Base-by-base conservation (phyloP, 2,888 invertebrate genomes). In the Troides oblongomaculatus region DNA sequence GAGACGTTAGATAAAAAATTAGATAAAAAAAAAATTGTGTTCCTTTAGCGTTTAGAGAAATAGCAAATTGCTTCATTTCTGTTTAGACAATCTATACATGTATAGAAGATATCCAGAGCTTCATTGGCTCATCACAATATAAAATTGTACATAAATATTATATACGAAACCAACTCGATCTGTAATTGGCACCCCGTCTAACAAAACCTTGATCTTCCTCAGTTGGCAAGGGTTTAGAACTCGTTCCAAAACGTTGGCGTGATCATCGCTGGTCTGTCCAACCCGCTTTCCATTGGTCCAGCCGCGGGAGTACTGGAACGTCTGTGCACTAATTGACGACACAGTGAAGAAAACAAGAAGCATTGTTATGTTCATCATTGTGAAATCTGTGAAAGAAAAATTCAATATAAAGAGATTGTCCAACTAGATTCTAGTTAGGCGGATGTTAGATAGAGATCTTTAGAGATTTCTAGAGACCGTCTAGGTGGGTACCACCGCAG, bases 291-390 rank as follows among this genome's bases (percentile, higher is more conserved):
- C 96, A 79, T 95, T 96, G 72, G 95, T 96, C 96, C 96, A 96
- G 7, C 96, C 96, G 0, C 95, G 89, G 58, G 96, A 96, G 84
- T 96, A 96, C 79, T 96, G 96, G 88, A 96, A 96, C 8, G 95
- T 96, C 86, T 96, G 96, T 0, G 94, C 94, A 0, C 92, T 81
- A 62, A 91, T 92, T 6, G 89, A 83, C 0, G 90, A 84, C 59
- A 93, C 75, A 23, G 92, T 83, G 75, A 93, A 83, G 66, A 93
- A 77, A 64, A 93, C 76, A 23, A 93, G 76, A 23, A 92, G 71
- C 0, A 89, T 68, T 0, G 87, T 84, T 17, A 81, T 76, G 75
- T 85, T 86, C 39, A 80, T 76, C 90, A 90, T 90, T 73, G 69
- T 81, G 71, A 62, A 23, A 43, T 25, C 82, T 85, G 80, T 6